Conservation (phyloP, 1,140 invertebrate species). For the Drosophila takahashii region DNA sequence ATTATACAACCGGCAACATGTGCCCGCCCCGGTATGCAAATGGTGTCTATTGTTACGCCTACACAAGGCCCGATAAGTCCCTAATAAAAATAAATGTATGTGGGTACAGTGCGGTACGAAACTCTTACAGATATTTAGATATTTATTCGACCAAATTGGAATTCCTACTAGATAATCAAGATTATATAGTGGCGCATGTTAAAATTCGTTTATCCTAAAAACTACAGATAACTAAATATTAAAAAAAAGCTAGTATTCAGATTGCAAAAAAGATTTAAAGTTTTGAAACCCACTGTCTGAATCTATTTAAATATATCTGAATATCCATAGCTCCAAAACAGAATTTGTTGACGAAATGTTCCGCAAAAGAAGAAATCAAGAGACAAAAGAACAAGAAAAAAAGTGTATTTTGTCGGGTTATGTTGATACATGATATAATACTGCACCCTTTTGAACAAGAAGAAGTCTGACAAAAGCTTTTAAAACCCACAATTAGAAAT, state of each 20-base stretch:
- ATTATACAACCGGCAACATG: slow-evolving; percentile 44
- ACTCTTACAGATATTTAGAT: background rate
- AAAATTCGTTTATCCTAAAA: background rate
- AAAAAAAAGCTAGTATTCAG: background rate
- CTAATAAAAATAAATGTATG: slow-evolving; percentile 19
- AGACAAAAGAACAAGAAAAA: slow-evolving; percentile 23
- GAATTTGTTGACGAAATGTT: slow-evolving; percentile 28
- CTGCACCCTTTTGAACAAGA: slow-evolving; percentile 13
- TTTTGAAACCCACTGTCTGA: slow-evolving; percentile 24
- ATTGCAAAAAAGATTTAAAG: background rate
- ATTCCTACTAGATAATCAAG: background rate
- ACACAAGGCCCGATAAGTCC: slow-evolving; percentile 38
- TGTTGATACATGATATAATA: slow-evolving; percentile 23
- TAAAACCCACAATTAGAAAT: slow-evolving; percentile 14
- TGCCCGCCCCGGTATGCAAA: slow-evolving; percentile 62
- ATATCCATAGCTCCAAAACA: slow-evolving; percentile 1
- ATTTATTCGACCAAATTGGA: background rate
- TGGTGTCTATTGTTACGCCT: slow-evolving; percentile 78
- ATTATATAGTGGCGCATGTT: background rate
- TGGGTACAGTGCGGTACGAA: slow-evolving; percentile 12
- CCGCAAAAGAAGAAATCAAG: background rate
- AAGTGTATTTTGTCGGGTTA: background rate
- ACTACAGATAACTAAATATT: background rate
- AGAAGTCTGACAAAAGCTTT: slow-evolving; percentile 3
- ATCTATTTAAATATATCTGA: background rate